Evolutionary conservation across 2,797 vertebrate species (phyloP), one percentile per base, ranked within the genome.

Genomic region (Dicrostonyx torquatus): DNA sequence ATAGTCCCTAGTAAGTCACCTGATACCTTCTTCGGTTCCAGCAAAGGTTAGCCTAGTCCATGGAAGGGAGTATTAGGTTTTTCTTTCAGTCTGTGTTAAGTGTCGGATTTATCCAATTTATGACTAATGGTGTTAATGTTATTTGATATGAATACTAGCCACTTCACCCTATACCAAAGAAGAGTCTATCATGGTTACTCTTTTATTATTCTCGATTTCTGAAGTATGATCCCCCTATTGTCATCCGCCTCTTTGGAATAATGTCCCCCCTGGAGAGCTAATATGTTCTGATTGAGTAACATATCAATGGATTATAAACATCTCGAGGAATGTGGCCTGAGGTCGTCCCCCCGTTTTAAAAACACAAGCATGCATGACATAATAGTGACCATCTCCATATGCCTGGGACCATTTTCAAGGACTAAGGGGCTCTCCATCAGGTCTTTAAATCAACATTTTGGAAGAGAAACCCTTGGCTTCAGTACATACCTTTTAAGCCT

Each of bases 181-280:
- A 94, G 37, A 84, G 31, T 22, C 43, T 84, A 18, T 70, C 45
- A 70, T 88, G 79, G 79, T 85, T 76, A 82, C 20, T 43, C 12
- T 70, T 94, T 72, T n/a, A 72, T 92, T 90, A 90, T 93, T 90
- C 66, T 66, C 31, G 18, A 26, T 68, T 94, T 92, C 55, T 79
- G 64, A 68, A 34, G 89, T 87, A n/a, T 84, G 40, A 87, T 75
- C 55, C 22, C 50, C 75, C 60, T 90, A 53, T 66, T 76, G 34
- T 90, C 73, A 60, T 7, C 37, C 68, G 48, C 80, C 17, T 90
- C 66, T 88, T 90, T 53, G 40, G 58, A 79, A 90, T 79, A 20
- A 58, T n/a, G 7, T n/a, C 31, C 9, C 18, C 48, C 78, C 40
- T 84, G 43, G 50, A 85, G 58, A 90, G 66, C 45, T 29, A 34